Percentiles rank a stretch among this genome's conserved stretches.
Evolutionary conservation across 2,797 vertebrate genomes (phyloP).

Genomic region (Leptodactylus fallax): DNA sequence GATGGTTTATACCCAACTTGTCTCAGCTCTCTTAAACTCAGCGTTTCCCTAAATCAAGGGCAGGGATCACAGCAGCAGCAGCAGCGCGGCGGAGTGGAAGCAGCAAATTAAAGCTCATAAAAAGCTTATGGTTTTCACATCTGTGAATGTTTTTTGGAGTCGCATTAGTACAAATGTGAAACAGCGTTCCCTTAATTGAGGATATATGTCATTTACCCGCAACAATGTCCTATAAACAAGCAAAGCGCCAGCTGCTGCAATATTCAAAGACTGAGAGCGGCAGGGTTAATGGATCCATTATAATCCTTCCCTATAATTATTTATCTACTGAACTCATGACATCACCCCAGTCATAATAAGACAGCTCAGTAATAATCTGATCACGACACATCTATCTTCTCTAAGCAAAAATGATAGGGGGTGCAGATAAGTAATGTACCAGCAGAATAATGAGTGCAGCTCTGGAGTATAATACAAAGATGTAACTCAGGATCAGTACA

Average conservation of each 20-base stretch:
- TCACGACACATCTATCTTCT: background rate
- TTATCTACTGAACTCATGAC: background rate
- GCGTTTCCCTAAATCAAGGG: background rate
- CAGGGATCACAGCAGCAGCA: background rate
- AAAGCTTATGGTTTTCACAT: slow-evolving; percentile 48
- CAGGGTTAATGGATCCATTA: background rate
- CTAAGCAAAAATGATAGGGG: too few species aligned
- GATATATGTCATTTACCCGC: slow-evolving; percentile 44
- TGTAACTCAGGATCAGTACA: too few species aligned
- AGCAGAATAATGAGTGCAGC: too few species aligned
- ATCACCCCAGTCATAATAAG: background rate
- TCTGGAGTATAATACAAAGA: too few species aligned
- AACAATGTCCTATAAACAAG: slow-evolving; percentile 45
- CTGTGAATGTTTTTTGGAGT: slow-evolving; percentile 51
- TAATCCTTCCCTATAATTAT: slow-evolving; percentile 11
- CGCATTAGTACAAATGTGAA: slow-evolving; percentile 56
- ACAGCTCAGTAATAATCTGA: background rate
- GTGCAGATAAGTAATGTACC: too few species aligned
- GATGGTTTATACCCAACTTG: slow-evolving; percentile 2
- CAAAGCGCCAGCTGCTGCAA: background rate
- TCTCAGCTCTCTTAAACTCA: background rate
- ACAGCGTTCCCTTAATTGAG: slow-evolving; percentile 50
- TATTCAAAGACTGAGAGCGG: background rate
- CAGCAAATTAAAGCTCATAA: slow-evolving; percentile 30
- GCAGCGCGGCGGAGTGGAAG: slow-evolving; percentile 4